These are phyloP conservation scores for Phylloscopus trochilus DNA, from an alignment of 2,113 vertebrate genomes.

Conservation along the genomic window DNA sequence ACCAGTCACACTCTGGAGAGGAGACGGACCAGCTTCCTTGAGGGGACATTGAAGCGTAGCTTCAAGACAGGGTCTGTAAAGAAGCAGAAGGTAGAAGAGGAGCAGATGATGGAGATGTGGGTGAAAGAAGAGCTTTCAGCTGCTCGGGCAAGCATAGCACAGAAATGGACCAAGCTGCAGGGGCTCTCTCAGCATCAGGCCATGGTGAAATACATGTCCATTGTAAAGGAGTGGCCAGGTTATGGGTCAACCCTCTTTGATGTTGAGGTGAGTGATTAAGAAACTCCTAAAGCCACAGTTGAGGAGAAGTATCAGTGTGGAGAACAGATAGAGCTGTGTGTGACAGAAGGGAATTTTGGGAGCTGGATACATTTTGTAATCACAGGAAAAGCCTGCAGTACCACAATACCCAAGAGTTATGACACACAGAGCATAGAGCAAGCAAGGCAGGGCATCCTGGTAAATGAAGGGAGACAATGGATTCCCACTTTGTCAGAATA, in stretches of 20 bases:
- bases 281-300: not conserved
- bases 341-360: not conserved
- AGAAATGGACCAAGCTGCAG: constrained; percentile 89
- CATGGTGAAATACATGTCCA: constrained; percentile 91
- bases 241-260: constrained; percentile 93
- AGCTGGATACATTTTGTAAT: not conserved
- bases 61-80: constrained; percentile 90
- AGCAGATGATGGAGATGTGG: constrained; percentile 95
- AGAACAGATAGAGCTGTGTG: not conserved
- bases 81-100: constrained; percentile 90
- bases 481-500: not conserved
- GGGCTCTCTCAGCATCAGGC: constrained; percentile 89
- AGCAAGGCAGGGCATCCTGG: not conserved
- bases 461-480: not conserved
- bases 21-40: constrained; percentile 87
- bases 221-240: constrained; percentile 90
- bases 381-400: not conserved
- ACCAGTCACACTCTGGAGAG: constrained; percentile 76
- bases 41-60: constrained; percentile 85
- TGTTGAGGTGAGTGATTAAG: constrained; percentile 80
- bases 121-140: constrained; percentile 92
- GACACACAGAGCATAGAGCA: not conserved
- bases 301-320: not conserved
- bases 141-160: constrained; percentile 84
- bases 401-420: not conserved